These are phyloP conservation scores for Argyrosomus japonicus DNA, from an alignment of 2,113 vertebrate species.

Conservation along the genomic window DNA sequence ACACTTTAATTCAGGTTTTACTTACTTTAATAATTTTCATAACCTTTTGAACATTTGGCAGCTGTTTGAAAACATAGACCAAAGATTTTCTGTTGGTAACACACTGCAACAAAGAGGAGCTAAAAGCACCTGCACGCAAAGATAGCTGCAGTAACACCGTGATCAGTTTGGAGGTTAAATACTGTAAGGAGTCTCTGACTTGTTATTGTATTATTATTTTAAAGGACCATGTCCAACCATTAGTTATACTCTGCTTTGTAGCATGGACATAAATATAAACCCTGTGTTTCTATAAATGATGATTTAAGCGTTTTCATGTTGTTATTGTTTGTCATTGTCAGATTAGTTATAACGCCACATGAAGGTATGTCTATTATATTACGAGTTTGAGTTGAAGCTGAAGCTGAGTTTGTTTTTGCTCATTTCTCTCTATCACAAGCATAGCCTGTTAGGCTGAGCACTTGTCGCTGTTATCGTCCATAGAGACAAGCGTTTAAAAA, in stretches of 20 bases:
- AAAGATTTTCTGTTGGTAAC: not conserved
- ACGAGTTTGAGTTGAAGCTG: not conserved
- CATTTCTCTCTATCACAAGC: not conserved
- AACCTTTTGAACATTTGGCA: not conserved
- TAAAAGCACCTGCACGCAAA: not conserved
- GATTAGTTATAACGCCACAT: not conserved
- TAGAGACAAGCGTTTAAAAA: slow-evolving; percentile 22
- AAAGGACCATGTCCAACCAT: too few species aligned
- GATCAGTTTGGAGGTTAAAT: not conserved
- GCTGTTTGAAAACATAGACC: not conserved
- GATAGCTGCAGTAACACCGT: too few species aligned
- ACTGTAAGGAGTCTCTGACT: not conserved
- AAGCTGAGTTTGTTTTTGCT: slow-evolving; percentile 2
- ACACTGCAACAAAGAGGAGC: too few species aligned
- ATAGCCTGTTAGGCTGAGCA: not conserved
- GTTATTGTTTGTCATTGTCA: not conserved
- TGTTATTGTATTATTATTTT: too few species aligned
- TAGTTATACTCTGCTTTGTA: not conserved
- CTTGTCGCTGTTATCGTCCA: not conserved
- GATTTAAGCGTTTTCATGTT: not conserved
- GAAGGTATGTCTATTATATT: not conserved
- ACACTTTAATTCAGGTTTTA: not conserved
- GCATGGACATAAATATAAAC: not conserved
- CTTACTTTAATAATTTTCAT: not conserved
- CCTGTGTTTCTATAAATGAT: not conserved